Evolutionary conservation across 2,888 invertebrate species (phyloP), one percentile per base, ranked within the genome.

Genomic region (Lasioglossum malachurum): DNA sequence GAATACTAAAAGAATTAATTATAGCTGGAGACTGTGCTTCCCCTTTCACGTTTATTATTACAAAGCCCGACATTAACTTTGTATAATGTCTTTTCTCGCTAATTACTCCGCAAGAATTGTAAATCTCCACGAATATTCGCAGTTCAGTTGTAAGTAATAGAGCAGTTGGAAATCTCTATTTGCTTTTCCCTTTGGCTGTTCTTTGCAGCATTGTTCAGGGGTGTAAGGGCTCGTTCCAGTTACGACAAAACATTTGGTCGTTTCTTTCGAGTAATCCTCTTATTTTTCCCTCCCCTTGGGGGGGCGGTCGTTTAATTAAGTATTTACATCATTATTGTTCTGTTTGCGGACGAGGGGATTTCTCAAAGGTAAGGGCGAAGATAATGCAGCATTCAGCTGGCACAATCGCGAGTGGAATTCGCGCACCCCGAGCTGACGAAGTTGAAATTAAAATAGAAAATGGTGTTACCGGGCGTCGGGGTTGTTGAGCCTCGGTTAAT

Each of bases 301-400:
- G 41, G 31, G 14, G 27, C 35, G 67, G 41, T 27, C 53, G 82
- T 79, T 82, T 69, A 82, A 82, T 82, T 78, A 79, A 82, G 73
- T 69, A 53, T 23, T n/a, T 53, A 69, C 67, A 53, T 57, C 69
- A 79, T 75, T 82, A 79, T 74, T 73, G 74, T 79, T 35, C 4
- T 44, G 23, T 41, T 19, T 8, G 49, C 16, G 49, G 23, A 60
- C 7, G 31, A 35, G 16, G 19, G 73, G 35, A 53, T 74, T 73
- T 35, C 35, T 27, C 23, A 27, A 57, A 27, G 35, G 44, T 38
- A 49, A 35, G 16, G 7, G 27, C 19, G 19, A 10, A 31, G 16
- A 5, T 23, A 53, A 23, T 23, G 19, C 46, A 44, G 46, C 5
- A 12, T 64, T 35, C 19, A 60, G 41, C 49, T 31, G 27, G 46